Evolutionary conservation across 2,113 vertebrate genomes (phyloP).

Genomic region (Myrmecophaga tridactyla): DNA sequence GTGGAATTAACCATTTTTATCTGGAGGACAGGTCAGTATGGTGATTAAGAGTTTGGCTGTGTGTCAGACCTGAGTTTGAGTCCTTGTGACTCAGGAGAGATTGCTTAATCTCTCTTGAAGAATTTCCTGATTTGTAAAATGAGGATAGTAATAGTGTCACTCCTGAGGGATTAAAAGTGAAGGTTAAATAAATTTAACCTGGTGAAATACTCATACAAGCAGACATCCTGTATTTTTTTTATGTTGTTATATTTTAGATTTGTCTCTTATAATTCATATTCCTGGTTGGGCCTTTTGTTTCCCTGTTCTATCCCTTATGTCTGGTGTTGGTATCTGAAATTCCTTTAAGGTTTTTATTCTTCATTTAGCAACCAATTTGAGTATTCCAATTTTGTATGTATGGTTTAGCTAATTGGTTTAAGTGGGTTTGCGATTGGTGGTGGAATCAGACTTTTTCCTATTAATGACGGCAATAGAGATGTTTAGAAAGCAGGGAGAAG

Average conservation of each 20-base stretch:
- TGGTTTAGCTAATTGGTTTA: neutral
- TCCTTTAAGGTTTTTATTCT: neutral
- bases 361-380: neutral
- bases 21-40: neutral
- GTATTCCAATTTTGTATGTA: neutral
- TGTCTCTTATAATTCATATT: neutral
- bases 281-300: neutral
- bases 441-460: neutral
- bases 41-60: neutral
- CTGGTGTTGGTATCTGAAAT: neutral
- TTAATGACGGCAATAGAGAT: neutral
- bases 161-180: neutral
- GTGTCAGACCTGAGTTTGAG: neutral
- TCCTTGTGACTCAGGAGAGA: neutral
- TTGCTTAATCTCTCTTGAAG: neutral
- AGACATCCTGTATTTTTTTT: neutral
- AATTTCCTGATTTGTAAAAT: neutral
- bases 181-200: neutral
- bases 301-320: neutral
- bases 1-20: rapidly evolving
- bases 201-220: neutral
- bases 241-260: neutral
- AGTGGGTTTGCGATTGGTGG: neutral
- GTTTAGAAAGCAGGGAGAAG: neutral
- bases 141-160: neutral